phyloP scores from a whole-genome alignment of 2,888 invertebrate genomes.

The Idaea straminata region DNA sequence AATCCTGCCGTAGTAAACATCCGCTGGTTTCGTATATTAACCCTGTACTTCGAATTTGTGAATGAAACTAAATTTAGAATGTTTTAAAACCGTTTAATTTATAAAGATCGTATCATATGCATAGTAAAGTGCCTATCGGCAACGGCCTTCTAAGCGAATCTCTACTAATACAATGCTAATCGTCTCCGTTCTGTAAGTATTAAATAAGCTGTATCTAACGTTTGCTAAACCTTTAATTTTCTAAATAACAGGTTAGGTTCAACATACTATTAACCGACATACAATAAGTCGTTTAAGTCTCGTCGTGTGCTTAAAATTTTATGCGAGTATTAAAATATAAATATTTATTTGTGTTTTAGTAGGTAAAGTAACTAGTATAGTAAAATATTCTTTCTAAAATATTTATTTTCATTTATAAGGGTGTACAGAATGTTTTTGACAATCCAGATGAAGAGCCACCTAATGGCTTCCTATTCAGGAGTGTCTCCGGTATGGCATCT shows the following conservation, averaged over 20 bases:
- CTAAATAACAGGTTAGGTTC: not conserved
- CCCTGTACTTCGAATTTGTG: slow-evolving; percentile 19
- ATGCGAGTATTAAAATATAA: not conserved
- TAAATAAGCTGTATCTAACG: too few relatives aligned
- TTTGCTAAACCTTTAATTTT: not conserved
- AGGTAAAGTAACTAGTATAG: not conserved
- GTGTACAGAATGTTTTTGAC: slow-evolving; percentile 19
- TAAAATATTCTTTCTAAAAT: not conserved
- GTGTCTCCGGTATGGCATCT: slow-evolving; percentile 58
- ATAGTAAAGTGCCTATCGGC: slow-evolving; percentile 18
- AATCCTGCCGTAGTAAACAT: slow-evolving; percentile 23
- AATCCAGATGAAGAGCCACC: slow-evolving; percentile 45
- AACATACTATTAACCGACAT: not conserved
- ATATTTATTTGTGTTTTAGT: not conserved
- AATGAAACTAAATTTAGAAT: slow-evolving; percentile 16
- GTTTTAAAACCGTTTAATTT: not conserved
- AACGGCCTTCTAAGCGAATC: slow-evolving; percentile 6
- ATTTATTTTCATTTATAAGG: not conserved
- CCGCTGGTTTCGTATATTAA: slow-evolving; percentile 14
- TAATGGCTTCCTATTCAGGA: slow-evolving; percentile 66
- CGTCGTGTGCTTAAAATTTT: not conserved
- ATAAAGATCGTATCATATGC: slow-evolving; percentile 15
- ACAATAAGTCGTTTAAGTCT: not conserved
- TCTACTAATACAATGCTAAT: slow-evolving; percentile 21
- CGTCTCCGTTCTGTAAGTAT: slow-evolving; percentile 9